Evolutionary conservation across 2,113 vertebrate genomes (phyloP).

Genomic region (Xiphophorus couchianus): DNA sequence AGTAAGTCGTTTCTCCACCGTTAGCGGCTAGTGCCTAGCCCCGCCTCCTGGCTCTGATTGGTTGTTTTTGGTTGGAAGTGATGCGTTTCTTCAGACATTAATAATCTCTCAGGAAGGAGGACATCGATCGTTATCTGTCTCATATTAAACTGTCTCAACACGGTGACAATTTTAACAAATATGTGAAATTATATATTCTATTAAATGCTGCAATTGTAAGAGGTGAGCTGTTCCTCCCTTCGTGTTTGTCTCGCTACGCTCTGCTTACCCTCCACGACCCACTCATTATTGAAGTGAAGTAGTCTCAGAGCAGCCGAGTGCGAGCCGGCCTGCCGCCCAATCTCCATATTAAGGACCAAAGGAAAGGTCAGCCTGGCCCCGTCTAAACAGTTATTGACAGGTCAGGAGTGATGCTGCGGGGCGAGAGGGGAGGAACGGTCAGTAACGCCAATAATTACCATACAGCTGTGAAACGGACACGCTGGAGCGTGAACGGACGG

Average conservation of each 20-base stretch:
- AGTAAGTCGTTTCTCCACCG: too few species aligned
- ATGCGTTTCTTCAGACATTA: too few species aligned
- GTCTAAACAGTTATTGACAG: constrained; percentile 51
- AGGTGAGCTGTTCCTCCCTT: constrained; percentile 8
- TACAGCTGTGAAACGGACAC: constrained; percentile 40
- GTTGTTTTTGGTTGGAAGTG: too few species aligned
- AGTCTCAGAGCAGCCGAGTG: constrained; percentile 17
- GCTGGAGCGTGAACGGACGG: constrained; percentile 50
- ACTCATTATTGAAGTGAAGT: constrained; percentile 45
- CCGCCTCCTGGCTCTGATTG: too few species aligned
- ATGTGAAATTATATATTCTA: too few species aligned
- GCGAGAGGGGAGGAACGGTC: constrained; percentile 26
- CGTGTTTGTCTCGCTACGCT: constrained; percentile 19
- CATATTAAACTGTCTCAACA: too few species aligned
- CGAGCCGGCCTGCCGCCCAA: constrained; percentile 34
- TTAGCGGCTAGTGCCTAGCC: too few species aligned
- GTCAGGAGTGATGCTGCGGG: constrained; percentile 38
- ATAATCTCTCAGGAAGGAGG: too few species aligned
- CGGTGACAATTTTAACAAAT: too few species aligned
- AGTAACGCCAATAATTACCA: constrained; percentile 48
- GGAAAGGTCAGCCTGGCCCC: constrained; percentile 63
- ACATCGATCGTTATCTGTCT: too few species aligned
- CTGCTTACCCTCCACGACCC: constrained; percentile 15
- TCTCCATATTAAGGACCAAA: constrained; percentile 57
- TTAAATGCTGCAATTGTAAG: background rate